Percentiles rank a stretch among this genome's conserved stretches.
These are phyloP conservation scores for Noctua pronuba DNA, from an alignment of 2,888 invertebrate genomes.

Conservation along the genomic window DNA sequence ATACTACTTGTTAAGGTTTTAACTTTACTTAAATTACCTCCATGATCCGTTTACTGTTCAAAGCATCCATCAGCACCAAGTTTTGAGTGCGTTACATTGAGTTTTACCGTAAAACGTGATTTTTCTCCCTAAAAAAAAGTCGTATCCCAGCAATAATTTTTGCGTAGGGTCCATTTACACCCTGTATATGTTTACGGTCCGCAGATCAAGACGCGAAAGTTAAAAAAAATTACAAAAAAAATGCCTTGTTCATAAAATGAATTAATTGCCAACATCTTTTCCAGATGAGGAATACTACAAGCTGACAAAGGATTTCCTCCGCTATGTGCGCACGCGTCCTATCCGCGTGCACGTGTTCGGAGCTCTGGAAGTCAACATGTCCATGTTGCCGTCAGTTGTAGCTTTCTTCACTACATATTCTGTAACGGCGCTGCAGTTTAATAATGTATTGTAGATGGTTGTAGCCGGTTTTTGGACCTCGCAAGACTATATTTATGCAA, in stretches of 20 bases:
- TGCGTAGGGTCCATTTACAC: too few species aligned
- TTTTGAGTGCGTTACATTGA: too few species aligned
- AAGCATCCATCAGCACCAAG: too few species aligned
- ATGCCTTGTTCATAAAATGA: constrained; percentile 53
- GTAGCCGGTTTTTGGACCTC: too few species aligned
- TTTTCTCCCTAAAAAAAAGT: too few species aligned
- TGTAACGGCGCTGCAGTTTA: constrained; percentile 77
- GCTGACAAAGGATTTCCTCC: constrained; percentile 72
- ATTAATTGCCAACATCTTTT: neutral
- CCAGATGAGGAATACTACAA: constrained; percentile 59
- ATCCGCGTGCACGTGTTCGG: constrained; percentile 72
- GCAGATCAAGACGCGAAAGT: neutral
- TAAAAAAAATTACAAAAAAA: neutral
- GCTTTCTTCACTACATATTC: constrained; percentile 77
- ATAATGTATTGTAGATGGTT: constrained; percentile 31
- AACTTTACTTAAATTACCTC: too few species aligned
- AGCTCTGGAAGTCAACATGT: constrained; percentile 74
- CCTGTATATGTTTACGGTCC: too few species aligned
- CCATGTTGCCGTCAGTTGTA: constrained; percentile 73
- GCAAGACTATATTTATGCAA: too few species aligned
- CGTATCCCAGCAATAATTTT: too few species aligned
- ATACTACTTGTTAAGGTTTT: too few species aligned
- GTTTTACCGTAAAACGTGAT: too few species aligned
- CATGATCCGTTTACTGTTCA: too few species aligned
- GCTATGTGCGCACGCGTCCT: constrained; percentile 69